These are phyloP conservation scores for Nemoura dubitans DNA, from an alignment of 2,888 invertebrate genomes.

Conservation along the genomic window DNA sequence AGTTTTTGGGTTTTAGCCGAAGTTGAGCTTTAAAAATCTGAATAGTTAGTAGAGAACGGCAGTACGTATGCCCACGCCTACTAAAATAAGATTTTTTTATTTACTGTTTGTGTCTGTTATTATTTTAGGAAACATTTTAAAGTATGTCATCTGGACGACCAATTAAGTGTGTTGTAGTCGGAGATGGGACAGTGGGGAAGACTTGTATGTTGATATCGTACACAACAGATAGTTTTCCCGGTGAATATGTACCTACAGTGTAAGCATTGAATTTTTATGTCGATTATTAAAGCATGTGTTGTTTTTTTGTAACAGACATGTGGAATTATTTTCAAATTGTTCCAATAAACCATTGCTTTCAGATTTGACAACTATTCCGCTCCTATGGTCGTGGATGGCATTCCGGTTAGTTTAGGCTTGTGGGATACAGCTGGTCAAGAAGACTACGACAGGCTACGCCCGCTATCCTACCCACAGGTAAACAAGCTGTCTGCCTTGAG, in stretches of 20 bases:
- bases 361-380: slow-evolving; percentile 99
- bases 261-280: slow-evolving; percentile 70
- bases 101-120: neutral
- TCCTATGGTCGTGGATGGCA: slow-evolving; percentile 98
- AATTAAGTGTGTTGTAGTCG: slow-evolving; percentile 92
- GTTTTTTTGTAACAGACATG: neutral
- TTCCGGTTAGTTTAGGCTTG: slow-evolving; percentile 93
- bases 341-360: slow-evolving; percentile 52
- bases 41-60: neutral
- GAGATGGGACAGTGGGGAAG: slow-evolving; percentile 93
- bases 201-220: slow-evolving; percentile 94
- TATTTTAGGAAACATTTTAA: neutral
- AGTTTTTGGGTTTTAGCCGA: neutral
- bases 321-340: neutral
- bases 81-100: neutral
- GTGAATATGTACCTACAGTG: slow-evolving; percentile 95
- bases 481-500: slow-evolving; percentile 43
- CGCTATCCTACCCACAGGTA: slow-evolving; percentile 92
- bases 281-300: slow-evolving; percentile 43
- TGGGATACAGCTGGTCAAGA: slow-evolving; percentile 99
- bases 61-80: slow-evolving; percentile 14
- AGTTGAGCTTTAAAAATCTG: neutral
- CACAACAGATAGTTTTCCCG: slow-evolving; percentile 92
- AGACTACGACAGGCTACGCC: slow-evolving; percentile 95
- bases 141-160: slow-evolving; percentile 91